Base-by-base conservation (phyloP, 2,888 invertebrate species). In the Monopis laevigella region DNA sequence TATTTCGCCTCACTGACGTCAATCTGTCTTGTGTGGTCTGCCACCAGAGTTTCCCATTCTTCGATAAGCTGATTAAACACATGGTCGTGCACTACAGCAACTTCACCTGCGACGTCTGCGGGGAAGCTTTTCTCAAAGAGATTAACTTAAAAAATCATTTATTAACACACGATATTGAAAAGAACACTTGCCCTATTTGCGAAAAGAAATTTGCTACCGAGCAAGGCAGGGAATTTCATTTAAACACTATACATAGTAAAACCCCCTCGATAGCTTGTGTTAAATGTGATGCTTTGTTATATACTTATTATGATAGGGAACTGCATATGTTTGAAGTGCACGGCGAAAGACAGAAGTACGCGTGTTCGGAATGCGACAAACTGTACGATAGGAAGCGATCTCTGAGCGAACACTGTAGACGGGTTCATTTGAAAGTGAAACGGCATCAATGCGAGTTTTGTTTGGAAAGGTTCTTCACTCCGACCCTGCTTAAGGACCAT, bases 391-490 rank as follows among this genome's bases (percentile, higher is more conserved):
- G 74, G 16, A 71, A 73, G 49, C 74, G 74, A 17, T 75, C 78
- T 0, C 51, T 81, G 1, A 72, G 73, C 0, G 73, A 78, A 39
- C 82, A 82, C 45, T 69, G 72, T 40, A 46, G 75, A 2, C 54
- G 77, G 13, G 75, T 77, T 14, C 82, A 82, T 39, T 69, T 72
- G 47, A 74, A 75, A 45, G 75, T 77, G 0, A 48, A 82, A 13
- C 75, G 74, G 11, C 83, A 84, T 17, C 77, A 81, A 39, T 85
- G 84, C 45, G 81, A 82, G 14, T 70, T 82, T 26, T 85, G 85
- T 42, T 77, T 82, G 18, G 80, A 83, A 45, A 60, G 82, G 3
- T 84, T 83, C 41, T 82, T 78, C 29, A 48, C 77, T 0, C 82
- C 81, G 0, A 72, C 75, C 0, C 47, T 73, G 1, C 54, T 82